A percentile compares a stretch with the other conserved stretches of the same genome.
Conservation (phyloP, 2,113 vertebrate species). For the Pangasianodon gigas region DNA sequence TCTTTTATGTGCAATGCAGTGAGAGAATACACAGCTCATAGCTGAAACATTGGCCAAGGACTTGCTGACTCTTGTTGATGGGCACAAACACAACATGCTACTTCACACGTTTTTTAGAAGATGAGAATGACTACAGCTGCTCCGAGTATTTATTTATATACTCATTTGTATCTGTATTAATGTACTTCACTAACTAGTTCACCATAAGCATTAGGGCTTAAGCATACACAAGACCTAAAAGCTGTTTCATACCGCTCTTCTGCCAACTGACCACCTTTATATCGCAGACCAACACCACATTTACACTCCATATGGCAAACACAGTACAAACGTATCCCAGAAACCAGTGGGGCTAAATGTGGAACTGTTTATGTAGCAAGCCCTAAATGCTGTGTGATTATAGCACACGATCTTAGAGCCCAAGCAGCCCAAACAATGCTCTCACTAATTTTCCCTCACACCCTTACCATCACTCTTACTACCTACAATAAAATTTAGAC, state of each 20-base stretch:
- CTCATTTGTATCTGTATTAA: not conserved
- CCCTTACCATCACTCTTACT: not conserved
- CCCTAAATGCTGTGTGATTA: not conserved
- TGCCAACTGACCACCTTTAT: not conserved
- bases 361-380: slow-evolving; percentile 19
- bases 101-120: not conserved
- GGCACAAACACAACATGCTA: not conserved
- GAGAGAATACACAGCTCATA: not conserved
- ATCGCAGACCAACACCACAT: not conserved
- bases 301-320: not conserved
- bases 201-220: not conserved
- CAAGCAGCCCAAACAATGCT: not conserved
- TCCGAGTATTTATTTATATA: no score
- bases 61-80: not conserved
- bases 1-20: not conserved
- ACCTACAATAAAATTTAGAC: not conserved
- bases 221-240: not conserved
- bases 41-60: not conserved
- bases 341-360: not conserved
- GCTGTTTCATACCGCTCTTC: not conserved
- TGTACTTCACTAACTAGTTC: not conserved
- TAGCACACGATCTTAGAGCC: slow-evolving; percentile 9
- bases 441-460: not conserved
- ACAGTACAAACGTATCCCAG: not conserved
- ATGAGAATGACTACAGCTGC: not conserved